Base-by-base conservation (phyloP, 2,113 vertebrate genomes). In the Illadopsis cleaveri region DNA sequence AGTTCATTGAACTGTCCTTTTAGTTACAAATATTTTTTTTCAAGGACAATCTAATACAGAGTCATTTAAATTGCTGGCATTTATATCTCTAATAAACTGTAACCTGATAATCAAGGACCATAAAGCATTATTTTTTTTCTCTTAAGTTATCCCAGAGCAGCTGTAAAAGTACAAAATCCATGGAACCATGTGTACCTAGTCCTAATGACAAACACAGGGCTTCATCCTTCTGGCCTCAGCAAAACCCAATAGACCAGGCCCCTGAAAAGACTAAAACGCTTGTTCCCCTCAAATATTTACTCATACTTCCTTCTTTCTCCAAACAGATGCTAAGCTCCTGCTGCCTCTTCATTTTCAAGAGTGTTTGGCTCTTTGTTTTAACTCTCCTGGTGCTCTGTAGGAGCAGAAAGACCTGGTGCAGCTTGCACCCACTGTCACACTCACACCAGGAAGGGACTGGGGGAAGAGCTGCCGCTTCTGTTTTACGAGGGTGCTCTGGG, bases 101-200 rank as follows among this genome's bases (percentile, higher is more conserved):
- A 97, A 96, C 81, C 92, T 54, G 96, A 98, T 98, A 97, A 98
- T 97, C 91, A 86, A 33, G 62, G 89, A 96, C 95, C 95, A 95
- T 98, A 98, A 98, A 98, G 92, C 93, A 98, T 98, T 98, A 91
- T 95, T 98, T 98, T 98, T 98, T 98, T 98, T 96, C 96, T 95
- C 96, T 96, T 96, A 86, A 69, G 69, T 98, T 97, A 98, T 98
- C 96, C 95, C 93, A 96, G 97, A 90, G 73, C 85, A 97, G 97
- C 94, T 28, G 15, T 97, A 98, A 97, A 98, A 98, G 98, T 97
- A 98, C 98, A 98, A 98, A 98, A 98, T 98, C 98, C 98, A 98
- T 86, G 89, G 96, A 93, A 85, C 94, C 2, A 1, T 92, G 77
- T 96, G 96, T 97, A 96, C 95, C 62, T 64, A 96, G 70, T 94